Base-by-base conservation (phyloP, 2,888 invertebrate genomes). In the Drosophila ochracea region DNA sequence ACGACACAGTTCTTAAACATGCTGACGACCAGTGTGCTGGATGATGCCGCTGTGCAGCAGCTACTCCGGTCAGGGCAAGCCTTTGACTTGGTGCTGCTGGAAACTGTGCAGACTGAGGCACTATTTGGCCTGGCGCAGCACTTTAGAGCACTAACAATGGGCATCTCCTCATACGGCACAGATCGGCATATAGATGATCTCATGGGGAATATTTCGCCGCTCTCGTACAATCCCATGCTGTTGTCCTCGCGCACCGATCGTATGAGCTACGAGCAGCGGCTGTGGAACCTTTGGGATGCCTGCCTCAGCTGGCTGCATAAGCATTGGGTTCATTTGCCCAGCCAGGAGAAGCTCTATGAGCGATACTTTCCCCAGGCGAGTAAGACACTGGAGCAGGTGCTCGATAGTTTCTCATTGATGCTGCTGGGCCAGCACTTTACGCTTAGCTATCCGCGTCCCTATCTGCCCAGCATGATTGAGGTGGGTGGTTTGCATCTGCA, bases 401-500 rank as follows among this genome's bases (percentile, higher is more conserved):
- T 90, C 3, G 87, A 82, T 28, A 91, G 89, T 73, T 83, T 92
- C 9, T 87, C 93, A 1, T 53, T 93, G 21, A 85, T 92, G 35
- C 67, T 93, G 25, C 67, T 93, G 3, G 93, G 93, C 30, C 89
- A 87, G 47, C 93, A 93, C 66, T 91, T 91, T 31, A 86, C 91
- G 0, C 66, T 93, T 1, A 86, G 91, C 69, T 91, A 85, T 72
- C 87, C 92, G 0, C 91, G 92, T 1, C 91, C 93, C 0, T 92
- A 93, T 70, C 64, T 92, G 60, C 92, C 93, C 16, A 93, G 92
- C 72, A 93, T 93, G 91, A 89, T 93, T 30, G 93, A 93, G 73
- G 92, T 93, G 7, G 93, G 93, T 0, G 93, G 93, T 1, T 74
- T 93, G 52, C 93, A 93, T 59, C 72, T 93, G 9, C 87, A 91